Conservation (phyloP, 2,888 invertebrate species). For the Troides aeacus region DNA sequence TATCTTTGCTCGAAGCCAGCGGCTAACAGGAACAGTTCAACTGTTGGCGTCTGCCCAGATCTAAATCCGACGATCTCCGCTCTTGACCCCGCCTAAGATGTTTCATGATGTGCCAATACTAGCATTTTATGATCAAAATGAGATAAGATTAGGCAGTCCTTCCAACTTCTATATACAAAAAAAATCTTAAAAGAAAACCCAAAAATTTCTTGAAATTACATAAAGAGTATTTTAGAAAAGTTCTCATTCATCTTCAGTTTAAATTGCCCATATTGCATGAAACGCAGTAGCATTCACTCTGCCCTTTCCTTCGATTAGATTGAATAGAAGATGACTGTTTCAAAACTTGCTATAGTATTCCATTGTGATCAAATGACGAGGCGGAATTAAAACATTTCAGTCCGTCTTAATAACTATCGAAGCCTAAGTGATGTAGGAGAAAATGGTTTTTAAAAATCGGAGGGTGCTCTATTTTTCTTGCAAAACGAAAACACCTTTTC, state of each 20-base stretch:
- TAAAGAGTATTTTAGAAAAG: conserved; percentile 20
- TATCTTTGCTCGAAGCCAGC: conserved; percentile 25
- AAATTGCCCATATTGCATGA: conserved; percentile 40
- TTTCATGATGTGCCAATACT: conserved; percentile 48
- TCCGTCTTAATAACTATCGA: conserved; percentile 75
- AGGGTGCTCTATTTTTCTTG: conserved; percentile 76
- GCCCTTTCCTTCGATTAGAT: conserved; percentile 45
- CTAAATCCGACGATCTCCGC: conserved; percentile 63
- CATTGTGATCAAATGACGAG: conserved; percentile 74
- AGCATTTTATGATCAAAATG: conserved; percentile 39
- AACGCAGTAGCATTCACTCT: conserved; percentile 32
- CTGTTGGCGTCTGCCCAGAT: conserved; percentile 67
- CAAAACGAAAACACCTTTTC: conserved; percentile 79
- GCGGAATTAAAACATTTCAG: conserved; percentile 77
- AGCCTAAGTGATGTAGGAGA: conserved; percentile 73
- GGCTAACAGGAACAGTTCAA: conserved; percentile 46
- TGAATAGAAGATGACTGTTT: conserved; percentile 70
- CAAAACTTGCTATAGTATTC: conserved; percentile 58
- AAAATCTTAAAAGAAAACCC: conserved; percentile 2
- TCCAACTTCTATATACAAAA: conserved; percentile 5
- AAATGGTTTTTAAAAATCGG: conserved; percentile 63
- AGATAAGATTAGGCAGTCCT: conserved; percentile 22
- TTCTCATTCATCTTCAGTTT: conserved; percentile 16
- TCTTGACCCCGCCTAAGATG: conserved; percentile 69
- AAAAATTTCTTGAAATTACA: conserved; percentile 13